Evolutionary conservation across 2,888 invertebrate genomes (phyloP), one percentile per base, ranked within the genome.

Genomic region (Mechanitis mazaeus): DNA sequence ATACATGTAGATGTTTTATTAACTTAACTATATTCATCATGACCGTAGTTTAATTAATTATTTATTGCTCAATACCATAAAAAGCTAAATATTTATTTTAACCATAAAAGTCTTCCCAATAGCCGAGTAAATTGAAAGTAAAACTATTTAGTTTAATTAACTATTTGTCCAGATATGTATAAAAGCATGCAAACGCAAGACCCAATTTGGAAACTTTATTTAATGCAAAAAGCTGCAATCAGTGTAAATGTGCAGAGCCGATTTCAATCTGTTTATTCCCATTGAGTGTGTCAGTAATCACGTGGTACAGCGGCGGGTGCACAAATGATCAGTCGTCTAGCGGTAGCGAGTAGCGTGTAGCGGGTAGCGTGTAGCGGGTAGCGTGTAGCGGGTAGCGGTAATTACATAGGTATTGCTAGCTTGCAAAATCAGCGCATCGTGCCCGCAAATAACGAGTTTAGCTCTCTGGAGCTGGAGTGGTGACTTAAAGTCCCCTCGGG

Each of bases 361-460:
- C 20, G 20, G 20, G 20, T 20, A 20, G 68, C 71, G 67, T 62
- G 67, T 68, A 62, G 68, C 68, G 67, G 78, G 77, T 83, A 78
- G 68, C 71, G 67, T 62, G 67, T 68, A 62, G 68, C 68, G 67
- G 78, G 77, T 83, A 78, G 77, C 79, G 79, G 80, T 83, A 83
- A 85, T 85, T 83, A 83, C 82, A 72, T 75, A 79, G 74, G 75
- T 73, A 80, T 80, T 80, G 83, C 86, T 83, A 73, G 81, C 83
- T 84, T 85, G 85, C 86, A 83, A 80, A 87, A 85, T 84, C 80
- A 60, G 67, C 60, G 72, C 77, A 75, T 79, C 75, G 78, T 78
- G 80, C 78, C 79, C 74, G 77, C 76, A 77, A 80, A 79, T 85
- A 86, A 87, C 80, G 78, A 84, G 78, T 81, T 84, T 85, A 85